These are phyloP conservation scores for Drosophila incognita DNA, from an alignment of 2,888 invertebrate species.

Conservation along the genomic window DNA sequence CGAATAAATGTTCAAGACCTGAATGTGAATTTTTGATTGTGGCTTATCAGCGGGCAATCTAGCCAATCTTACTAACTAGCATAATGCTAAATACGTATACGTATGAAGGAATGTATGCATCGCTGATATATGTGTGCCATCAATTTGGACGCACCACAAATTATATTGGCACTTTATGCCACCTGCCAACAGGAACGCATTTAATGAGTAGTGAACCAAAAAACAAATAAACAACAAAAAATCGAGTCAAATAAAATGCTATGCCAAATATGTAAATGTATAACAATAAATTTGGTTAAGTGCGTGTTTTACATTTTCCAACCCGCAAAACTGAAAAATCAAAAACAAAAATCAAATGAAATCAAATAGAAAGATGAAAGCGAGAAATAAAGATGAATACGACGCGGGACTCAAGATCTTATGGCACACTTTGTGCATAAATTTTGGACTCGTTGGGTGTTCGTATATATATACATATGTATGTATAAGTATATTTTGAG, in stretches of 20 bases:
- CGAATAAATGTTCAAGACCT: neutral
- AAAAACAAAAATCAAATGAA: neutral
- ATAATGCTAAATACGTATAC: conserved; percentile 17
- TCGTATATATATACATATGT: neutral
- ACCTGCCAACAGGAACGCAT: conserved; percentile 42
- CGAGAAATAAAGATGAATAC: conserved; percentile 23
- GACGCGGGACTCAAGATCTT: conserved; percentile 35
- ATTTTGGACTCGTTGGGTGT: conserved; percentile 44
- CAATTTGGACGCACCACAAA: conserved; percentile 36
- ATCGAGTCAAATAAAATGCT: conserved; percentile 51
- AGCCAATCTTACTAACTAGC: neutral
- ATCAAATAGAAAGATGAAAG: conserved; percentile 13
- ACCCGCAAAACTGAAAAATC: neutral
- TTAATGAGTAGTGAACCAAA: conserved; percentile 10
- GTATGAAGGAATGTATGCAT: neutral
- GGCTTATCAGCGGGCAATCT: neutral
- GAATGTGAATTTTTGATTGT: neutral
- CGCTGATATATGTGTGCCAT: conserved; percentile 46
- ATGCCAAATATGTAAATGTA: conserved; percentile 70
- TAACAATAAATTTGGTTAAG: conserved; percentile 64
- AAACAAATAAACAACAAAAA: conserved; percentile 1
- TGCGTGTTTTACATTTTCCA: conserved; percentile 65
- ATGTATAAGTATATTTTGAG: neutral
- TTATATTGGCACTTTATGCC: conserved; percentile 45
- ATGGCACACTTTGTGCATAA: conserved; percentile 73